phyloP scores from a whole-genome alignment of 1,140 invertebrate genomes.

The Drosophila oshimai region DNA sequence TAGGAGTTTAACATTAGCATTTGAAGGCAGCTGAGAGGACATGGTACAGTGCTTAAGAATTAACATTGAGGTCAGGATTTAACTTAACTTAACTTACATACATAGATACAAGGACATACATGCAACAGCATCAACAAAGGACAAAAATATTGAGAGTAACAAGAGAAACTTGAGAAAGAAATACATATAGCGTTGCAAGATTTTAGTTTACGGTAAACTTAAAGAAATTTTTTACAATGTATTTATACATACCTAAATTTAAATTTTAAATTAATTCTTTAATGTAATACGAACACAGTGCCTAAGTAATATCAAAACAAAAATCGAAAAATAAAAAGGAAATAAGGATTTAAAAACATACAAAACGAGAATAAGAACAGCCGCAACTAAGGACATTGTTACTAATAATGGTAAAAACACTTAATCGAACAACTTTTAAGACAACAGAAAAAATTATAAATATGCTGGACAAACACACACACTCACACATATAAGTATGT shows the following conservation, averaged over 20 bases:
- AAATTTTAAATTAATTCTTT: slow-evolving; percentile 82
- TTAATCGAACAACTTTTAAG: slow-evolving; percentile 47
- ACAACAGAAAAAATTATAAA: slow-evolving; percentile 24
- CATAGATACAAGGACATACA: slow-evolving; percentile 43
- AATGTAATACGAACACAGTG: slow-evolving; percentile 83
- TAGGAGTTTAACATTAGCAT: slow-evolving; percentile 53
- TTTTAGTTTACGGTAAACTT: slow-evolving; percentile 81
- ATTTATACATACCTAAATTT: slow-evolving; percentile 82
- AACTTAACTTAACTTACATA: slow-evolving; percentile 39
- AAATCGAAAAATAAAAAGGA: slow-evolving; percentile 49
- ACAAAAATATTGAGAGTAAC: slow-evolving; percentile 23
- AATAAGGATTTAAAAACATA: slow-evolving; percentile 53
- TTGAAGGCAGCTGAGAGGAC: slow-evolving; percentile 23
- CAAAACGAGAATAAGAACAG: slow-evolving; percentile 62
- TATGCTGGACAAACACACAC: slow-evolving; percentile 2
- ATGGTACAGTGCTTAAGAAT: slow-evolving; percentile 53
- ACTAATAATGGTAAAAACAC: slow-evolving; percentile 54
- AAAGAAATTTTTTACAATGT: slow-evolving; percentile 81
- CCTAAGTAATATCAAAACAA: slow-evolving; percentile 82
- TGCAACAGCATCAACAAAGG: slow-evolving; percentile 24
- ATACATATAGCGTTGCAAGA: slow-evolving; percentile 74
- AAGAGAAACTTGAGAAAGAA: slow-evolving; percentile 27
- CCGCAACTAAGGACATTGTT: slow-evolving; percentile 81
- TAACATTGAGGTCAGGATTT: slow-evolving; percentile 37
- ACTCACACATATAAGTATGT: no score